Base-by-base conservation (phyloP, 2,888 invertebrate genomes). In the Eupeodes latifasciatus region DNA sequence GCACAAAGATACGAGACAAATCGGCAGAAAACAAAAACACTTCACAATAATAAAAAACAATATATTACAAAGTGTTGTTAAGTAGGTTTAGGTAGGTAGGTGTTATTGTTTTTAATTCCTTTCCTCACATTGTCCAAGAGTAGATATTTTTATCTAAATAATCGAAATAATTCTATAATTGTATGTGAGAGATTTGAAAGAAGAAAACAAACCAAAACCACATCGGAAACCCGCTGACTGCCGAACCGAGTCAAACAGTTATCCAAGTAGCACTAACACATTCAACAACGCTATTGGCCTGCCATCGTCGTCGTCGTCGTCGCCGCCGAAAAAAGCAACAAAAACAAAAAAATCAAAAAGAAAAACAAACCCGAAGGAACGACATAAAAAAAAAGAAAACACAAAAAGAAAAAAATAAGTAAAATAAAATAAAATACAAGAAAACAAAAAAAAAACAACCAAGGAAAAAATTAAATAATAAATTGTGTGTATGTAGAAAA, bases 241-340 rank as follows among this genome's bases (percentile, higher is more conserved):
- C 75, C 87, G 89, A 89, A 87, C 87, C 87, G 89, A 89, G 88
- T 88, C 89, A 89, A 89, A 87, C 89, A 89, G 89, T 89, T 89
- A 89, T 85, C 88, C 87, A 88, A 89, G 84, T 83, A 88, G 84
- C 84, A 89, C 89, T 89, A 89, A 89, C 88, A 89, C 89, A 89
- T 88, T 85, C 85, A 88, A 88, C 88, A 77, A 34, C 57, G 77
- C 55, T 81, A 78, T 84, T 77, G 51, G 85, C 88, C 88, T 84
- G 77, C 88, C 84, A 80, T 66, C 80, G 69, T 64, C 79, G 76
- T 72, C 69, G 71, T 67, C 81, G 64, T 75, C 85, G 72, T 72
- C 62, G 66, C 78, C 82, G 75, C 40, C 40, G 40, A 40, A 40
- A 40, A 40, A 40, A 40, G 27, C 27, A 27, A 27, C 5, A 40